phyloP scores from a whole-genome alignment of 30 jellyfish, hydroid and myxozoan genomes.

The Catostylus mosaicus region DNA sequence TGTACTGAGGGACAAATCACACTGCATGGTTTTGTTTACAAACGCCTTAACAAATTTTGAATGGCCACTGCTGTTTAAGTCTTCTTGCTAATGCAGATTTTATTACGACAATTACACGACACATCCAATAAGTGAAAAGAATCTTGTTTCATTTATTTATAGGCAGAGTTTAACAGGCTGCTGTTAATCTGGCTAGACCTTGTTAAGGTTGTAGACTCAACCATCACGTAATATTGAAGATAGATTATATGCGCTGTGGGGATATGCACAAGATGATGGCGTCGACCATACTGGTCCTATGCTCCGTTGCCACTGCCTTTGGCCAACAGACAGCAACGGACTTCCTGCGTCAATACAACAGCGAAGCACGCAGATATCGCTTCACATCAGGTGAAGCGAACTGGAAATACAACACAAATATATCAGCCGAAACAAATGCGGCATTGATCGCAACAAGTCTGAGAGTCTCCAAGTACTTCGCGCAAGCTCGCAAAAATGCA shows the following conservation, averaged over 20 bases:
- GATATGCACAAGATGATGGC: not conserved
- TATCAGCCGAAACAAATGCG: conserved; percentile 70
- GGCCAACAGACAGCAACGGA: conserved; percentile 2
- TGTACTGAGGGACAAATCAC: not conserved
- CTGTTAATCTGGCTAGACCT: not conserved
- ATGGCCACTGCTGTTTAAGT: not conserved
- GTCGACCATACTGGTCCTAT: not conserved
- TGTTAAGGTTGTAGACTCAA: too few species aligned
- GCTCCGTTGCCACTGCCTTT: not conserved
- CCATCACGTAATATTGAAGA: too few species aligned
- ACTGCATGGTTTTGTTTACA: not conserved
- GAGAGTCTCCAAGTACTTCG: conserved; percentile 16
- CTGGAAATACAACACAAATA: conserved; percentile 73
- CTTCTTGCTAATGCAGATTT: not conserved
- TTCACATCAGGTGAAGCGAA: conserved; percentile 1
- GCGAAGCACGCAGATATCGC: conserved; percentile 8
- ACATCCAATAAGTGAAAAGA: not conserved
- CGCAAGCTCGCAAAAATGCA: conserved; percentile 54
- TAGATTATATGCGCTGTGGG: too few species aligned
- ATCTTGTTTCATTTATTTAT: not conserved
- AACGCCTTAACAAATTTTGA: not conserved
- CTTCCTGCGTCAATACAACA: conserved; percentile 1
- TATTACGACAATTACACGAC: too few species aligned
- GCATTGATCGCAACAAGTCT: conserved; percentile 43
- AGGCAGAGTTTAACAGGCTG: not conserved